Base-by-base conservation (phyloP, 2,888 invertebrate species). In the Eupithecia subumbrata region DNA sequence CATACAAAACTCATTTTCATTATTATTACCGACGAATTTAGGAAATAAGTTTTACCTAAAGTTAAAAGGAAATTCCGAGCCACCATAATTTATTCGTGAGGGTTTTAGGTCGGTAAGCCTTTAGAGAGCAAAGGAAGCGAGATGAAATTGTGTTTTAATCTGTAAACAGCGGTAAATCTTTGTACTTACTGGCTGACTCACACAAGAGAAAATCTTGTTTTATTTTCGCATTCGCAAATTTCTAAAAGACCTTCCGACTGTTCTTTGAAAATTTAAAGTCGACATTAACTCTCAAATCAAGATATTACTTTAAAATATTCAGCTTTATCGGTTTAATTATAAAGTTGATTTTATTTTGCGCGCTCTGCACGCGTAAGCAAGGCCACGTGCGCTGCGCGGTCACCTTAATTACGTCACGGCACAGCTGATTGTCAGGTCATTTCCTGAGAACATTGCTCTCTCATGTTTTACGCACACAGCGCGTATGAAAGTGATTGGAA, bases 321-420 rank as follows among this genome's bases (percentile, higher is more conserved):
- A 52, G 14, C 71, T 69, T 67, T 75, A 25, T 69, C 14, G 12
- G n/a, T 56, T 4, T 74, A 34, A 22, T 7, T 66, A 56, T 70
- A 74, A 45, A 74, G 76, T 74, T 72, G 34, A 34, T 77, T 72
- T 74, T 64, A 40, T 37, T 56, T 64, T 75, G 64, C 63, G 14
- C 18, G 60, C 56, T 22, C 34, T 16, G 45, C 22, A 30, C 45
- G 52, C 45, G 69, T 63, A 75, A n/a, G 69, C 81, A 84, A 86
- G 85, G 85, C 78, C 82, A 40, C 73, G 34, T 64, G 74, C 71
- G 76, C 14, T 25, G 60, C 71, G 71, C 84, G 84, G 86, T 86
- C 85, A 86, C 84, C 85, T 87, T 85, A 67, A 77, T 82, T 81
- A 79, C 85, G 84, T 87, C 83, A 84, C 74, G 64, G 75, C 77